Conservation (phyloP, 1,140 invertebrate genomes). For the Papilio polyxenes region DNA sequence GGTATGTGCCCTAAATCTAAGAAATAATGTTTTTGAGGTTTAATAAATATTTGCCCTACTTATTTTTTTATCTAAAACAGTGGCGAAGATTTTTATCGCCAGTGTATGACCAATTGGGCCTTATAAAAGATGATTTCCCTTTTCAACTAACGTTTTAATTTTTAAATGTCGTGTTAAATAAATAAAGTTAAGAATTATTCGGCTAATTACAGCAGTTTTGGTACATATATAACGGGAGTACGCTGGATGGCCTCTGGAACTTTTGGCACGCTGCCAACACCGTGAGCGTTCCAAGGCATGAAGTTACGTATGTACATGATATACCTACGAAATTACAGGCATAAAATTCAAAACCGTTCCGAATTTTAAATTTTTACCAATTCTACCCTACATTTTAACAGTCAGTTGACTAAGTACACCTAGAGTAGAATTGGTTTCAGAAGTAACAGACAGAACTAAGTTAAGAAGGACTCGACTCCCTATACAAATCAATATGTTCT, state of each 20-base stretch:
- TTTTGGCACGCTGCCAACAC: conserved; percentile 32
- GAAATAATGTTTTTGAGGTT: no score
- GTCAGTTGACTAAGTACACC: background rate
- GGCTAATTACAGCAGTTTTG: conserved; percentile 31
- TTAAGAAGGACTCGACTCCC: no score
- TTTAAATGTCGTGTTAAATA: background rate
- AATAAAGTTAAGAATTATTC: conserved; percentile 30
- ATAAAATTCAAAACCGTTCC: conserved; percentile 32
- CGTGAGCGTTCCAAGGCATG: conserved; percentile 32
- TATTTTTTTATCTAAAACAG: no score
- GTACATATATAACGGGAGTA: background rate
- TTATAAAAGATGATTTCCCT: background rate
- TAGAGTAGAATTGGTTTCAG: background rate
- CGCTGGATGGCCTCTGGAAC: conserved; percentile 29
- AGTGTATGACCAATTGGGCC: no score
- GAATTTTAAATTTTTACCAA: conserved; percentile 28
- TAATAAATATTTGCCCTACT: no score
- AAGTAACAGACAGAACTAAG: no score
- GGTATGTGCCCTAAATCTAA: no score
- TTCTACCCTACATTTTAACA: no score
- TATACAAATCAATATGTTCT: no score
- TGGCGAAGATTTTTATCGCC: no score
- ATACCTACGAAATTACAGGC: conserved; percentile 32
- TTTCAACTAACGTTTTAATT: background rate
- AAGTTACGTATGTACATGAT: conserved; percentile 35